These are phyloP conservation scores for Stenurella melanura DNA, from an alignment of 2,888 invertebrate species.

Conservation along the genomic window DNA sequence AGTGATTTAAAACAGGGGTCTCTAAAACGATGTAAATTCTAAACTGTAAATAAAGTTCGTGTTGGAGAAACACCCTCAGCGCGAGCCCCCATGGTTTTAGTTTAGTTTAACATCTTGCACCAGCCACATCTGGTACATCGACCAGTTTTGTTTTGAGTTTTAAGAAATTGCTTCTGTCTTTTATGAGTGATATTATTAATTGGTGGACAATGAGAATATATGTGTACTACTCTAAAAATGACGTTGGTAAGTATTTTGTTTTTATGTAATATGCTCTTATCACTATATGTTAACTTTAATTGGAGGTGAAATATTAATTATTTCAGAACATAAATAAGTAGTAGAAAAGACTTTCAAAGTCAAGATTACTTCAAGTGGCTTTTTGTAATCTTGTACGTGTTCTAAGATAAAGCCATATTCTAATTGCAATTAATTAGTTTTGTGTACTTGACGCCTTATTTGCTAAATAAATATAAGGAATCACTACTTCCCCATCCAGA, in stretches of 20 bases:
- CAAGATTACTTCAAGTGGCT: no score
- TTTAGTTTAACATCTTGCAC: slow-evolving; percentile 12
- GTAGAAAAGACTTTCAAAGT: no score
- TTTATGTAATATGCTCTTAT: not conserved
- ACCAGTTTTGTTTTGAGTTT: slow-evolving; percentile 8
- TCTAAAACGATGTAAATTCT: slow-evolving; percentile 21
- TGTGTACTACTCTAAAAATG: slow-evolving; percentile 31
- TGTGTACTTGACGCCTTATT: no score
- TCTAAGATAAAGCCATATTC: no score
- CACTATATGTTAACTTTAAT: no score
- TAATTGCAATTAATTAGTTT: no score
- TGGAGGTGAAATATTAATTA: no score
- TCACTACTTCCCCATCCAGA: no score
- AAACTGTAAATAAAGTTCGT: slow-evolving; percentile 27
- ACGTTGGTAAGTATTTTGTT: slow-evolving; percentile 21
- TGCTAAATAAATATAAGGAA: no score
- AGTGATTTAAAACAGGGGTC: slow-evolving; percentile 26
- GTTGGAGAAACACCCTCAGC: slow-evolving; percentile 29
- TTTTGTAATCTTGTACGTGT: no score
- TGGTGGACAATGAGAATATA: slow-evolving; percentile 40
- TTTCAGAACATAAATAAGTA: no score
- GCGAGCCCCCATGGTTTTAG: slow-evolving; percentile 12
- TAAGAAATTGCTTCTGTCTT: not conserved
- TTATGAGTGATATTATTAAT: slow-evolving; percentile 25
- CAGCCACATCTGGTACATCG: slow-evolving; percentile 21